Percentiles rank a stretch among this genome's conserved stretches.
phyloP scores from a whole-genome alignment of 2,888 invertebrate genomes.

The Drosophila suboccidentalis region DNA sequence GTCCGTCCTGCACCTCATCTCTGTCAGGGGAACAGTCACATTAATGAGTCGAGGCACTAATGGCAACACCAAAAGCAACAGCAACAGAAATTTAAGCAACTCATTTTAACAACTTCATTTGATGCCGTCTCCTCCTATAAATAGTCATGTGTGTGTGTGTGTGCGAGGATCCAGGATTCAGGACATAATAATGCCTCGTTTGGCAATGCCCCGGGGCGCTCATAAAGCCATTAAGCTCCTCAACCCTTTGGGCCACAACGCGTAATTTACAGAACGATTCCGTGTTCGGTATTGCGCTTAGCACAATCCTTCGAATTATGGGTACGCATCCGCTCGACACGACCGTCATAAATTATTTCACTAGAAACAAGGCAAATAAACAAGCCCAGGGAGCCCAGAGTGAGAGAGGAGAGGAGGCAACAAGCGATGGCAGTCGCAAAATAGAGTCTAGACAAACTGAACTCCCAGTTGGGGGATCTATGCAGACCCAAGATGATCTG shows the following conservation, averaged over 20 bases:
- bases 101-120: slow-evolving; percentile 58
- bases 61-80: slow-evolving; percentile 10
- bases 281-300: slow-evolving; percentile 46
- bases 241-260: slow-evolving; percentile 67
- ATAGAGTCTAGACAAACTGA: slow-evolving; percentile 45
- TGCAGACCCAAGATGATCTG: slow-evolving; percentile 19
- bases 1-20: background rate
- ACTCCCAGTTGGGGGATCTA: slow-evolving; percentile 32
- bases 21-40: slow-evolving; percentile 44
- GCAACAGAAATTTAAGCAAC: slow-evolving; percentile 34
- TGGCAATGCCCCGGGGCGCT: slow-evolving; percentile 67
- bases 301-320: slow-evolving; percentile 49
- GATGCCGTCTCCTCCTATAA: slow-evolving; percentile 22
- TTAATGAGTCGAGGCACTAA: slow-evolving; percentile 62
- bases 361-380: slow-evolving; percentile 43
- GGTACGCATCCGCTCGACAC: slow-evolving; percentile 37
- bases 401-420: background rate
- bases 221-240: slow-evolving; percentile 75
- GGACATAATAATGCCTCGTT: slow-evolving; percentile 69
- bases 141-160: slow-evolving; percentile 36
- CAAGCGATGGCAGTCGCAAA: slow-evolving; percentile 2
- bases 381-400: slow-evolving; percentile 1
- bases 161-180: slow-evolving; percentile 16
- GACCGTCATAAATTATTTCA: slow-evolving; percentile 75
- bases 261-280: slow-evolving; percentile 63